Base-by-base conservation (phyloP, 2,797 vertebrate genomes). In the Acipenser ruthenus region DNA sequence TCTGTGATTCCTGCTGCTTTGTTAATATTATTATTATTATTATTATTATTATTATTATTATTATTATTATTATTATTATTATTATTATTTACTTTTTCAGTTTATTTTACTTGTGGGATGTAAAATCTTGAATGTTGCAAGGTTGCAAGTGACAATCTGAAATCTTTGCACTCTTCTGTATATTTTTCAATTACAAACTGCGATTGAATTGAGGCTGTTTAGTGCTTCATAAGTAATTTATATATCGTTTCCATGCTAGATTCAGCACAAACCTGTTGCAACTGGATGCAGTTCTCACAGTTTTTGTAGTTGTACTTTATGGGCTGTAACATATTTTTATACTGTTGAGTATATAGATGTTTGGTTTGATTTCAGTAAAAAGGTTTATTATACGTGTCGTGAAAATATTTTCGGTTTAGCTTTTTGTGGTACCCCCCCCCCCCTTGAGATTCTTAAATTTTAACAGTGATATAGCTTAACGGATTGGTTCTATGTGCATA, bases 81-180 rank as follows among this genome's bases (percentile, higher is more conserved):
- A 7, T 62, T 65, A 48, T 8, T 58, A 8, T 55, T 77, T 84
- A 68, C 86, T 83, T 85, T 84, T 84, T 69, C 80, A 77, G 76
- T 70, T 48, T 73, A 12, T 75, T 80, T 84, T 82, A 82, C 84
- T 81, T 75, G 77, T 74, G 85, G 85, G 87, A 84, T 77, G 75
- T 80, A 78, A 79, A 77, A 87, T 85, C 85, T 67, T 89, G 84
- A 89, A 89, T 88, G 87, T 89, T 83, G 83, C 82, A 84, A 86
- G 87, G 84, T 88, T 91, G 89, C 90, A 91, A 88, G 87, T 88
- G 89, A 92, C 90, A 92, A 92, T 91, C 89, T 83, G 83, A 90
- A 85, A 87, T 80, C 66, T 91, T 88, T 91, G 90, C 88, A 92
- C 89, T 90, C 86, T 79, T 83, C 76, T 80, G 85, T 88, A 84